Conservation (phyloP, 2,113 vertebrate species). For the Penelope pileata region DNA sequence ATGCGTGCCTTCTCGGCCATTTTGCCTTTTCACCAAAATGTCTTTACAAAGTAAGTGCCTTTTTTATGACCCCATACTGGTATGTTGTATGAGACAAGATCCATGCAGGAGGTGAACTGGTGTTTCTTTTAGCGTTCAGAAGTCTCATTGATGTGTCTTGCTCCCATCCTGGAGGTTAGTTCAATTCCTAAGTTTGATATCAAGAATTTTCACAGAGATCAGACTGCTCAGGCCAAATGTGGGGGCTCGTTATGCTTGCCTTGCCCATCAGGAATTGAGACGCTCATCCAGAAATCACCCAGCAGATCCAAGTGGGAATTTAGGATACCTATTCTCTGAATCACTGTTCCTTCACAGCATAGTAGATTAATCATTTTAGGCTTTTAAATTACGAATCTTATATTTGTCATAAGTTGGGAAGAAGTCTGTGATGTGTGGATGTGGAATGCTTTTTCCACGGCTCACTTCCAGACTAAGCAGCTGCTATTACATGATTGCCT, state of each 20-base stretch:
- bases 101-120: background rate
- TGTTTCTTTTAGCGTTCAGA: background rate
- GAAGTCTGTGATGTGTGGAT: background rate
- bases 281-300: background rate
- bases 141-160: background rate
- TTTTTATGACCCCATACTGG: background rate
- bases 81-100: constrained; percentile 24
- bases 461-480: background rate
- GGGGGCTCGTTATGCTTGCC: background rate
- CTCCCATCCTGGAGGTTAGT: background rate
- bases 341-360: background rate
- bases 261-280: background rate
- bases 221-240: background rate
- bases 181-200: background rate
- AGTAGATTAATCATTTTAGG: background rate
- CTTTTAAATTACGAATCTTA: background rate
- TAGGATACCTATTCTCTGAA: background rate
- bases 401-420: background rate
- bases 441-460: background rate
- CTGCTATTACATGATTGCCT: background rate
- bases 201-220: background rate
- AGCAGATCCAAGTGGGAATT: background rate
- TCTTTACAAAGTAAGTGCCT: background rate
- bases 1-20: background rate
- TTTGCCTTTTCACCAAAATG: background rate